Evolutionary conservation across 1,140 invertebrate genomes (phyloP).

Genomic region (Chrysopa pallens): DNA sequence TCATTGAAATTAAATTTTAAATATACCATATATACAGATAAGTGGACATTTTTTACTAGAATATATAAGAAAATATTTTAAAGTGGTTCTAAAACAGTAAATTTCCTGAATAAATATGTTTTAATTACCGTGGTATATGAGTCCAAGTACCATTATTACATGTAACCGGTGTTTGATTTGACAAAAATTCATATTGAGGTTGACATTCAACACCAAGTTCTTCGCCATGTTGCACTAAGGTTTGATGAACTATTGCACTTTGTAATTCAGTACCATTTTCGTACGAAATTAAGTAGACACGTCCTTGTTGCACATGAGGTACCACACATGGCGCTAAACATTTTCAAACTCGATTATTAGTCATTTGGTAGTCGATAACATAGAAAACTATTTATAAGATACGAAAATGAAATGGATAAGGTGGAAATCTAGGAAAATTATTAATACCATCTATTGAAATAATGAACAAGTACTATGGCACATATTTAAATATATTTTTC

Average conservation of each 20-base stretch:
- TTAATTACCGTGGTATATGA: constrained; percentile 57
- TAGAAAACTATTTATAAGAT: too few relatives aligned
- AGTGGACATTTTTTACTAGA: too few relatives aligned
- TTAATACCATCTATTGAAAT: too few relatives aligned
- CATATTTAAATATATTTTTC: too few relatives aligned
- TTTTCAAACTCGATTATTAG: constrained; percentile 15
- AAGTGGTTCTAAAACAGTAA: too few relatives aligned
- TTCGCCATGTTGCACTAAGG: constrained; percentile 68
- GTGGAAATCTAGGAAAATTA: too few relatives aligned
- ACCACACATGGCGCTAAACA: constrained; percentile 68
- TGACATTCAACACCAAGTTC: constrained; percentile 73
- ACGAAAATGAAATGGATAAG: too few relatives aligned
- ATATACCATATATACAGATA: too few relatives aligned
- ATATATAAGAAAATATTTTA: too few relatives aligned
- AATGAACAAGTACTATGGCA: too few relatives aligned
- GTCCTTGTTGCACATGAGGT: constrained; percentile 69
- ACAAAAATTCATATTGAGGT: constrained; percentile 69
- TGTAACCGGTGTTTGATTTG: constrained; percentile 49
- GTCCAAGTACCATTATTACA: constrained; percentile 96
- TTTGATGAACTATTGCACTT: constrained; percentile 22
- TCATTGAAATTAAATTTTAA: too few relatives aligned
- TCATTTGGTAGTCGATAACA: background rate
- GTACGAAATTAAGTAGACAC: constrained; percentile 37
- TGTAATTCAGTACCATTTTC: constrained; percentile 33
- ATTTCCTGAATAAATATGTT: too few relatives aligned